Percentiles rank a stretch among this genome's conserved stretches.
Conservation (phyloP, 2,797 vertebrate species). For the Garrulus glandarius region DNA sequence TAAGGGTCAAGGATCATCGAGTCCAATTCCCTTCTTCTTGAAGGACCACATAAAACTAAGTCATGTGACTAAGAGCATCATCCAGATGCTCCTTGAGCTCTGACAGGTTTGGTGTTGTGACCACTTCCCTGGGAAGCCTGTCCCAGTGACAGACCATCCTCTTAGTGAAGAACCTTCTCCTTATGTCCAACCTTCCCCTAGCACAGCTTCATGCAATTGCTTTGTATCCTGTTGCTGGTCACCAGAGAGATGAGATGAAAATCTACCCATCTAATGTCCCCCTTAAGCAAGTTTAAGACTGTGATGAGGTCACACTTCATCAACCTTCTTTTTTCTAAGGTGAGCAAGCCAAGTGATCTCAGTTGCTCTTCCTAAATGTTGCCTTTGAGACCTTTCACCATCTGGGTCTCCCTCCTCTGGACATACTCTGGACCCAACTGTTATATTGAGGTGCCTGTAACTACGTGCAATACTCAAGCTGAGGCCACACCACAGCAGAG, state of each 20-base stretch:
- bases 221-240: background rate
- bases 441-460: background rate
- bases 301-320: background rate
- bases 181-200: background rate
- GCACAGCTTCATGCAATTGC: background rate
- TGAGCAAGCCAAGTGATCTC: background rate
- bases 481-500: background rate
- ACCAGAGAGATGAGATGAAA: background rate
- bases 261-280: background rate
- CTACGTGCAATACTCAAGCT: background rate
- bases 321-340: background rate
- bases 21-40: background rate
- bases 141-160: background rate
- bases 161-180: background rate
- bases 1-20: rapidly evolving
- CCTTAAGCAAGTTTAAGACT: background rate
- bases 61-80: background rate
- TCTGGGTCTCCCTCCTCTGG: background rate
- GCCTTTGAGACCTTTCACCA: background rate
- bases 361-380: background rate
- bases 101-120: background rate
- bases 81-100: background rate
- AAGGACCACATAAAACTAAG: background rate
- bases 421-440: no score
- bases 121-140: background rate